Conservation (phyloP, 2,888 invertebrate genomes). For the Sceliomorpha sp. region DNA sequence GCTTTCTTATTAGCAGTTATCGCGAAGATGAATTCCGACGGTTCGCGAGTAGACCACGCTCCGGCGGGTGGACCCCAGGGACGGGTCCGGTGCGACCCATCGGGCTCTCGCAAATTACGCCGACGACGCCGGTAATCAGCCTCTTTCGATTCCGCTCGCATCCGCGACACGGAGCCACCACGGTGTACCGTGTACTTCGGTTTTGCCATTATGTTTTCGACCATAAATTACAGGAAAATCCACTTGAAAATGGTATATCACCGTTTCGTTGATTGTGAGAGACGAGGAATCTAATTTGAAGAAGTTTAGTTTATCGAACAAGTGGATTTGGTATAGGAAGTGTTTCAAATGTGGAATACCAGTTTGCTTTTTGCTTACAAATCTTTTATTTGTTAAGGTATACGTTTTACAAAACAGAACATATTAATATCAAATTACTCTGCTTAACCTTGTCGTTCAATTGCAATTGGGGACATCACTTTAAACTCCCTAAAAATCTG, state of each 20-base stretch:
- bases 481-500: no score
- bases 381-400: no score
- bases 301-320: no score
- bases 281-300: no score
- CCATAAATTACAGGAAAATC: conserved; percentile 14
- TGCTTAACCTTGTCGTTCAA: no score
- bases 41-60: conserved; percentile 15
- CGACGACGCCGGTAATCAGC: conserved; percentile 25
- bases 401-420: no score
- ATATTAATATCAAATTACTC: no score
- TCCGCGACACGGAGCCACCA: conserved; percentile 23
- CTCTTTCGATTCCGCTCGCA: conserved; percentile 37
- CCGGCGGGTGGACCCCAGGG: conserved; percentile 4
- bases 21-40: conserved; percentile 23
- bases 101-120: conserved; percentile 34
- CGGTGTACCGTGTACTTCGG: conserved; percentile 27
- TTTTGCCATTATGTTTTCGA: conserved; percentile 23
- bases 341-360: no score
- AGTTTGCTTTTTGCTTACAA: no score
- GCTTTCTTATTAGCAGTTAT: conserved; percentile 41
- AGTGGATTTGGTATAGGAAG: no score
- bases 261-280: conserved; percentile 29
- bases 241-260: conserved; percentile 19
- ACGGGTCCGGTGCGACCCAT: conserved; percentile 26
- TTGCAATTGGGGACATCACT: no score